Evolutionary conservation across 2,888 invertebrate species (phyloP).

Genomic region (Agrotis exclamationis): DNA sequence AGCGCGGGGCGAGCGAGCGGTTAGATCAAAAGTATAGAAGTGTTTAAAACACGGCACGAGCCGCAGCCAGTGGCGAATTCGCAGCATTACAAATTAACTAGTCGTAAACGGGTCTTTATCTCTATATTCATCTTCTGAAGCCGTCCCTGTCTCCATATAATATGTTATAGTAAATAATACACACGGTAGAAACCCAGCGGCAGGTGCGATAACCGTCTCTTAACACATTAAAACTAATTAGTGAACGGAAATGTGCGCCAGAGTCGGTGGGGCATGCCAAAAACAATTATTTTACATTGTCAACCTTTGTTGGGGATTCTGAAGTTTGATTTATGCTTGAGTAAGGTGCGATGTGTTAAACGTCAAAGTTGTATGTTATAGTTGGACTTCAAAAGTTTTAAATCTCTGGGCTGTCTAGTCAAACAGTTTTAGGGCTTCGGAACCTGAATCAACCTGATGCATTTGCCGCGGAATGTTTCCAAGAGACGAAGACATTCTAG

Average conservation of each 20-base stretch:
- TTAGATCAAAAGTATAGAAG: no score
- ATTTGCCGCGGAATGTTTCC: neutral
- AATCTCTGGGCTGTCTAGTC: neutral
- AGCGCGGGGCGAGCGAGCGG: no score
- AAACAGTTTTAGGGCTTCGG: neutral
- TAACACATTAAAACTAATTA: conserved; percentile 76
- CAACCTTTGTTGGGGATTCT: conserved; percentile 46
- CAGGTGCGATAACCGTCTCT: conserved; percentile 69
- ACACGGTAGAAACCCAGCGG: conserved; percentile 48
- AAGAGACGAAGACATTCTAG: neutral
- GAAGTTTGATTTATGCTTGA: conserved; percentile 44
- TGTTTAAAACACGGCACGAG: no score
- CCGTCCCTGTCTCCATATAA: conserved; percentile 49
- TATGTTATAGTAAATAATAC: conserved; percentile 65
- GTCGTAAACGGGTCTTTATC: no score
- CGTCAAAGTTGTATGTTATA: conserved; percentile 15
- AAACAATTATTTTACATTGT: conserved; percentile 71
- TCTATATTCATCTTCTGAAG: neutral
- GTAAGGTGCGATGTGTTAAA: conserved; percentile 31
- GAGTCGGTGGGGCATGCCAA: conserved; percentile 72
- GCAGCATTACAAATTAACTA: no score
- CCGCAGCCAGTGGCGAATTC: no score
- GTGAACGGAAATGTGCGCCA: conserved; percentile 70
- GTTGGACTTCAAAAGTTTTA: neutral
- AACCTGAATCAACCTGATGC: neutral